Evolutionary conservation across 2,888 invertebrate genomes (phyloP), one percentile per base, ranked within the genome.

Genomic region (Ormia ochracea): DNA sequence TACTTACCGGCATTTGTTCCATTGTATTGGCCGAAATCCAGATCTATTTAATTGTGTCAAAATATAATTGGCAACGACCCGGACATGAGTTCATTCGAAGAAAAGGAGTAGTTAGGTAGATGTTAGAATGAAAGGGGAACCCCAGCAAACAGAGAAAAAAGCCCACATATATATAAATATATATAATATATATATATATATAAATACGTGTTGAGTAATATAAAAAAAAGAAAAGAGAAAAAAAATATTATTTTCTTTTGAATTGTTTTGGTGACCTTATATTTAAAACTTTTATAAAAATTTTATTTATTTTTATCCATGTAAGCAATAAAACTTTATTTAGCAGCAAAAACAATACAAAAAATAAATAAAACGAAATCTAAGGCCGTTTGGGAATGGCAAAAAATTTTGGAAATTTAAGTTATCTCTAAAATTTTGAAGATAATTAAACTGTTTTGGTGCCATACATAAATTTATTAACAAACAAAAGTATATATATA

Each of bases 1-100:
- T 50, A 86, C 95, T 94, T 91, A 96, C 95, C 91, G 96, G 95
- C 95, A 95, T 95, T 86, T 92, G 92, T 85, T 94, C 94, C 90
- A 92, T 91, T 54, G 92, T 93, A 88, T 92, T 92, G 84, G 92
- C 92, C 84, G 94, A 94, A 87, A 94, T 91, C 96, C 96, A 96
- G 84, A 95, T 92, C 96, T 96, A 92, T 78, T 50, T 28, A 12
- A 21, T 14, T 14, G n/a, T 41, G 68, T 52, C 23, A 7, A 41
- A 66, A 58, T 26, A 92, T 33, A 31, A 31, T 54, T 45, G 50
- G n/a, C 19, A 28, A 36, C 17, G 26, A 45, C 4, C 14, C 48
- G 23, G 26, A 56, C 14, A 28, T 23, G 50, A 14, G 12, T 50
- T 48, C 21, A 23, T 48, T 50, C n/a, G 9, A 17, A 17, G 6